Base-by-base conservation (phyloP, 2,888 invertebrate species). In the Himalopsyche anomala region DNA sequence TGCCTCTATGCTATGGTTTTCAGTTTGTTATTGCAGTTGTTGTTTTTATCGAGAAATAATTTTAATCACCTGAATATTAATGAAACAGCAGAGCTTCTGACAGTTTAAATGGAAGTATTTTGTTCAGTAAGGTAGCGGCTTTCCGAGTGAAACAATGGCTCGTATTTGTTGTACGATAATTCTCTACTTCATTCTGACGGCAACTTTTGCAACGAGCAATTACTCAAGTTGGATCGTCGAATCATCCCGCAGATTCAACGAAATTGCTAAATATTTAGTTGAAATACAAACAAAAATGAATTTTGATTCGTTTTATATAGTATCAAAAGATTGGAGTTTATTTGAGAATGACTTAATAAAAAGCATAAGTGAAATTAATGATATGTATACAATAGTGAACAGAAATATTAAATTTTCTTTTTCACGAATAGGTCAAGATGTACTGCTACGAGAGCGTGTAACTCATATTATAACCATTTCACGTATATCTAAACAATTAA, bases 271-370 rank as follows among this genome's bases (percentile, higher is more conserved):
- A 8, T 82, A 85, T 62, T 81, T 85, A 56, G 36, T 19, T 19
- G 38, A 51, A 79, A 74, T 74, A 51, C 74, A 74, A 42, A 42
- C 17, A 4, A 12, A 8, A n/a, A 40, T 84, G 74, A 17, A 45
- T 79, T 28, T 17, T 54, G 79, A 84, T 45, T 80, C 12, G 12
- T 80, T 40, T 17, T 80, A 80, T 42, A 51, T 80, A 1, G n/a
- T 5, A 8, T 84, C 84, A 15, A 4, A 42, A 5, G 62, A 81
- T 2, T 15, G 56, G 2, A 36, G 6, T 9, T 5, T n/a, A 38
- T 84, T 84, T 28, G 84, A 84, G 15, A 84, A 84, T 38, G 84
- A 84, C 40, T 74, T 84, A 40, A 28, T 84, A 4, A 45, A 36
- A 42, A 74, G 28, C n/a, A 5, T 84, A 15, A 81, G 45, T 17